Evolutionary conservation across 2,113 vertebrate species (phyloP).

Genomic region (Gallinago undulata): DNA sequence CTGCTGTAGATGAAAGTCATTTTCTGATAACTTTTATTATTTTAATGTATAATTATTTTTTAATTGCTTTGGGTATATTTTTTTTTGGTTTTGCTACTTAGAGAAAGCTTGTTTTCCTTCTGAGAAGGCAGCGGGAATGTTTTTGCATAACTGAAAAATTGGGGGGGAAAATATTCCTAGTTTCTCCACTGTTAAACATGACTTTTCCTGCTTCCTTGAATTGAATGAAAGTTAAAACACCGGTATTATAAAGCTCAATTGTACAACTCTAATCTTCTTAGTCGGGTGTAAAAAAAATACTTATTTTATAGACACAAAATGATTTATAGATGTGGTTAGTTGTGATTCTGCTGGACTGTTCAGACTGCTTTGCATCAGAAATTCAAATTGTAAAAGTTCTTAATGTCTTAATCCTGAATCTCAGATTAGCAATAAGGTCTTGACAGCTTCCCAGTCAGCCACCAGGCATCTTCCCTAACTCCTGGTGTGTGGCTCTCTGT

Average conservation of each 20-base stretch:
- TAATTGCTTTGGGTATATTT: not conserved
- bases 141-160: not conserved
- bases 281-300: not conserved
- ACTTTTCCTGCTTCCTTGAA: not conserved
- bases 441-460: not conserved
- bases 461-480: not conserved
- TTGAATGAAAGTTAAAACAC: not conserved
- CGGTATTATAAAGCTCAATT: not conserved
- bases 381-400: not conserved
- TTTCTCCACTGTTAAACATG: not conserved
- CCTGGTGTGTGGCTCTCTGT: not conserved
- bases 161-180: not conserved
- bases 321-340: not conserved
- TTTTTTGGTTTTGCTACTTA: not conserved
- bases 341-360: not conserved
- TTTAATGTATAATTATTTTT: not conserved
- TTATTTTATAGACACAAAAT: not conserved
- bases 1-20: not conserved
- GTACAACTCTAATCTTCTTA: not conserved
- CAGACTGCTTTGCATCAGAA: not conserved
- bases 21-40: not conserved
- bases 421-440: not conserved
- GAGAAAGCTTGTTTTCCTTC: not conserved
- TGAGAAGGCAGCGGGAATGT: not conserved
- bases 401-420: not conserved